A percentile compares a stretch with the other conserved stretches of the same genome.
Evolutionary conservation across 1,140 invertebrate species (phyloP).

Genomic region (Drosophila nebulosa): DNA sequence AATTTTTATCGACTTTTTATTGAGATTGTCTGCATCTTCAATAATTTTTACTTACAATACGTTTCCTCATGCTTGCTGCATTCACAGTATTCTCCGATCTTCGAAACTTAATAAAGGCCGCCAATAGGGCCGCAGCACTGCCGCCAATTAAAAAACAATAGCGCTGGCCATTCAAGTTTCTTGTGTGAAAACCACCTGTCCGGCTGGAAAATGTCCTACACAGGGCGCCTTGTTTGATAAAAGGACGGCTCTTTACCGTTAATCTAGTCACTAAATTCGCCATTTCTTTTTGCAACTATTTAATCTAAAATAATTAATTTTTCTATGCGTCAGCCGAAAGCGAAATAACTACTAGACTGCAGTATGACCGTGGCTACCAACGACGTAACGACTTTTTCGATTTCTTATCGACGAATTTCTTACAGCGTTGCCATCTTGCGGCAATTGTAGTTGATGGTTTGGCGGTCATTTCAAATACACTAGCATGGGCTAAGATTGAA

Average conservation of each 20-base stretch:
- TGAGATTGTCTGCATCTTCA: neutral
- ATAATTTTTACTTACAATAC: conserved; percentile 43
- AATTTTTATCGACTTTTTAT: conserved; percentile 70
- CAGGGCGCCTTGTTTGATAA: conserved; percentile 28
- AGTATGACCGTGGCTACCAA: conserved; percentile 6
- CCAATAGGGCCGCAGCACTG: conserved; percentile 43
- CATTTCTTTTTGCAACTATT: conserved; percentile 23
- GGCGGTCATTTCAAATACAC: conserved; percentile 8
- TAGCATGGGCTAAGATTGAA: neutral
- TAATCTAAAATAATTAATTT: neutral
- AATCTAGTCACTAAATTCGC: conserved; percentile 50
- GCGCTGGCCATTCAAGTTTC: conserved; percentile 6
- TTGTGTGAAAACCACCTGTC: conserved; percentile 7
- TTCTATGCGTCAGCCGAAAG: conserved; percentile 14
- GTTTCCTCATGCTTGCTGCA: conserved; percentile 51
- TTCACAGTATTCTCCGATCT: conserved; percentile 43
- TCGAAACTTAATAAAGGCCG: conserved; percentile 48
- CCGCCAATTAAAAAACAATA: conserved; percentile 39
- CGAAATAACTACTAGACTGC: conserved; percentile 26
- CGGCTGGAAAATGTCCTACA: conserved; percentile 20
- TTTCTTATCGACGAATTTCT: no score
- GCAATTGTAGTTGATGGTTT: neutral
- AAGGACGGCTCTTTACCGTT: conserved; percentile 40
- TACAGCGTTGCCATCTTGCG: conserved; percentile 23
- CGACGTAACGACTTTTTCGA: neutral